Evolutionary conservation across 2,888 invertebrate genomes (phyloP).

Genomic region (Nasonia oneida): DNA sequence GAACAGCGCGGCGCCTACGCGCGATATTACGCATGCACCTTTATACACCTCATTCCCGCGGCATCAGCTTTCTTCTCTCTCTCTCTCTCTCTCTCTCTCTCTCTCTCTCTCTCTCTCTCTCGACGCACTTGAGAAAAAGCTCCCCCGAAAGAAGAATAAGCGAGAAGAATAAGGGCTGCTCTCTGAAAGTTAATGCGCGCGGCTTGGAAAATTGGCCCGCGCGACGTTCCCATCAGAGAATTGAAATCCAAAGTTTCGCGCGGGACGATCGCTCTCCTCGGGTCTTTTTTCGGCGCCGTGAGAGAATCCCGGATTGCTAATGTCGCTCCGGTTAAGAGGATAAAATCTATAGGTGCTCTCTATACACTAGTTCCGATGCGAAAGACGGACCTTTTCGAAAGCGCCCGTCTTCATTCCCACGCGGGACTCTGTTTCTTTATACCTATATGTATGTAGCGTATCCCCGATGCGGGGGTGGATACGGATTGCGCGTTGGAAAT

Average conservation of each 20-base stretch:
- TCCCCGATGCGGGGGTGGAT: background rate
- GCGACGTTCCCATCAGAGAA: constrained; percentile 45
- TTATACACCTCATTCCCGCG: constrained; percentile 11
- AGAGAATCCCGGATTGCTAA: constrained; percentile 64
- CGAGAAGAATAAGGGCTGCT: constrained; percentile 13
- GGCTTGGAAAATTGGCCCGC: constrained; percentile 50
- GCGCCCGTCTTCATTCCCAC: constrained; percentile 65
- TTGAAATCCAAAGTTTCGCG: constrained; percentile 55
- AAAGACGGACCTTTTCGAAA: constrained; percentile 47
- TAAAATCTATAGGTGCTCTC: constrained; percentile 63
- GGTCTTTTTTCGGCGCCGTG: constrained; percentile 55
- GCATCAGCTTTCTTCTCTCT: background rate
- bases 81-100: too few species aligned
- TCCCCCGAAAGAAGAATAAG: background rate
- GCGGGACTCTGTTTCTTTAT: constrained; percentile 39
- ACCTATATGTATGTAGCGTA: background rate
- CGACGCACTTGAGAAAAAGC: background rate
- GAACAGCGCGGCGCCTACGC: constrained; percentile 36
- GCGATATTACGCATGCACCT: background rate
- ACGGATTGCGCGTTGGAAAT: background rate
- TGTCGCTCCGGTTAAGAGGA: constrained; percentile 62
- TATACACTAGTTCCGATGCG: background rate
- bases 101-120: background rate
- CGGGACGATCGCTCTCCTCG: constrained; percentile 12
- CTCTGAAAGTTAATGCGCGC: constrained; percentile 50